Evolutionary conservation across 2,113 vertebrate species (phyloP), one percentile per base, ranked within the genome.

Genomic region (Phyllopteryx taeniolatus): DNA sequence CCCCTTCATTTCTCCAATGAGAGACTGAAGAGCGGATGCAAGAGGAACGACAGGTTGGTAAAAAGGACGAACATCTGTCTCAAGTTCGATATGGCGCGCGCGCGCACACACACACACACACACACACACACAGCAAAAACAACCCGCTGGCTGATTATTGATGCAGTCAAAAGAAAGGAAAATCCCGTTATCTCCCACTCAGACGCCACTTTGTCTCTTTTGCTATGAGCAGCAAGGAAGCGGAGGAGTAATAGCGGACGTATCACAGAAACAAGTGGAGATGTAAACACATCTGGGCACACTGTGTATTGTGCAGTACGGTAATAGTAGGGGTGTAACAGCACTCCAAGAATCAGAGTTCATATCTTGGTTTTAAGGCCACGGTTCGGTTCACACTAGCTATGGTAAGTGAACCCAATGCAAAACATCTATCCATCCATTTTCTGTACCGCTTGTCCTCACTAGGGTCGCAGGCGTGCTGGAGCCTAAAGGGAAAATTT

Each of bases 271-370:
- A 73, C 42, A 22, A 57, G 20, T 27, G 64, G 42, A 47, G 12
- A 66, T 66, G 42, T 47, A 53, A 64, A 72, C 70, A 56, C 63
- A 72, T 35, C 20, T 15, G 10, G n/a, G 17, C 71, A 42, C 35
- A 39, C 27, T 22, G 22, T 4, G 27, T 63, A 59, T 59, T 31
- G 56, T 59, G 6, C 56, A 13, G 12, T 12, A 51, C 17, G 59
- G 9, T 10, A 9, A 14, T 39, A 39, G 31, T 13, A 35, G 15
- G 3, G 33, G 17, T 15, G 1, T 7, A 17, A 20, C 17, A 14
- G 1, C 8, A 51, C 56, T 59, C 8, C 15, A 61, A 9, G 14
- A 61, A 61, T 35, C 33, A 61, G 8, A n/a, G 2, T 19, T 19
- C 15, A 2, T 39, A 39, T 39, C 35, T 39, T 39, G 35, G 35